Base-by-base conservation (phyloP, 2,113 vertebrate genomes). In the Anseranas semipalmata region DNA sequence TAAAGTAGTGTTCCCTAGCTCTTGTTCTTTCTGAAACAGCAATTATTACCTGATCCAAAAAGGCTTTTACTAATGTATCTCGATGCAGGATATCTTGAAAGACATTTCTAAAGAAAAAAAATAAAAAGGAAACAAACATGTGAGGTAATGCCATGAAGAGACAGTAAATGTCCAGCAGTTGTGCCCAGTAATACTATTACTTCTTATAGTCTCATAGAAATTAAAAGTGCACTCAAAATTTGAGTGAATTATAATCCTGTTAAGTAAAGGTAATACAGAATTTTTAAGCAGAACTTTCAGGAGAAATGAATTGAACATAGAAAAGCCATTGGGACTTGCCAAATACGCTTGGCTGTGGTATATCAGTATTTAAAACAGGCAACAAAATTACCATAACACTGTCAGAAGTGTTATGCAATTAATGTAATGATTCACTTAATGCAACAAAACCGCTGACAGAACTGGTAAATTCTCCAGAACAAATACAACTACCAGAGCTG, bases 71-170 rank as follows among this genome's bases (percentile, higher is more conserved):
- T 96, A 99, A 97, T 14, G 98, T 99, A 94, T 99, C 99, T 97
- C 98, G 98, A 96, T 99, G 99, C 94, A 99, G 95, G 46, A 99
- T 99, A 88, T 99, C 99, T 98, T 99, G 99, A 97, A 99, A 99
- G 92, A 99, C 98, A 93, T 99, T 99, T 95, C 99, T 99, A 56
- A 7, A 30, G 93, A 92, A 93, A 94, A 74, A 65, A 81, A 91
- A 93, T 93, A 75, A 68, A 72, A 94, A 85, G 80, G 28, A 84
- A 95, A 68, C 4, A 45, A 70, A 58, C 2, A 1, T 6, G 4
- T 65, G 18, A 91, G 3, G 25, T 48, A 62, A 78, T 45, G 32
- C 5, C 16, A 53, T 11, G 7, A 94, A 24, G 5, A 8, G 5
- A 28, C 15, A 68, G 5, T 83, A 73, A 53, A 43, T 4, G 7